Conservation (phyloP, 1,140 invertebrate species). For the Zophobas morio region DNA sequence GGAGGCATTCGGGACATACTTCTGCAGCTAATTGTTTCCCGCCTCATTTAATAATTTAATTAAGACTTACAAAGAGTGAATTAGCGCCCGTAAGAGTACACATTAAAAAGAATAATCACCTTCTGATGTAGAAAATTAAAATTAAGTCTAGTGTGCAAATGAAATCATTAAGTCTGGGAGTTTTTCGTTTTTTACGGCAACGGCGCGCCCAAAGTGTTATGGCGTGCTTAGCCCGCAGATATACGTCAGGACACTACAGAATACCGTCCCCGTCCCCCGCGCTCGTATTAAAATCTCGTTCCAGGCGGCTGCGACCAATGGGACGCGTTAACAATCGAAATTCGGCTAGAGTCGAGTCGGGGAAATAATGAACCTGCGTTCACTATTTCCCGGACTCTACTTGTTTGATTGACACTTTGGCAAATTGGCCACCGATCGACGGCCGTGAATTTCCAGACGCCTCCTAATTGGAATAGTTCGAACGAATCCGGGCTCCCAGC, state of each 20-base stretch:
- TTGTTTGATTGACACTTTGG: slow-evolving; percentile 19
- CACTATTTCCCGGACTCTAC: slow-evolving; percentile 17
- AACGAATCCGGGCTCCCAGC: slow-evolving; percentile 5
- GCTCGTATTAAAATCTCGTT: no score
- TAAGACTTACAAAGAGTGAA: slow-evolving; percentile 34
- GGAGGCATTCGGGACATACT: slow-evolving; percentile 17
- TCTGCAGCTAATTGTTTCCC: slow-evolving; percentile 37
- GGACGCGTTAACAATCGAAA: no score
- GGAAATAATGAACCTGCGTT: background rate
- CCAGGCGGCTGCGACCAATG: no score
- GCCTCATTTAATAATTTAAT: slow-evolving; percentile 45
- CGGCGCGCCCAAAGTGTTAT: slow-evolving; percentile 4
- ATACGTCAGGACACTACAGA: no score
- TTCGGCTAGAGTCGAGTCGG: no score
- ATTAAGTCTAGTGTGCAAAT: slow-evolving; percentile 47
- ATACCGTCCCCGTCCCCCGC: no score
- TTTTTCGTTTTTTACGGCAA: slow-evolving; percentile 24
- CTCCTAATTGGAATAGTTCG: slow-evolving; percentile 37
- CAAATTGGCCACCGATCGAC: slow-evolving; percentile 8
- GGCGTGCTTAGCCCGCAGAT: background rate
- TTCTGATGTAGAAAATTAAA: slow-evolving; percentile 46
- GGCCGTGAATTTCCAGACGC: no score
- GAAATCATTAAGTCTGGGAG: slow-evolving; percentile 31
- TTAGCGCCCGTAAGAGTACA: slow-evolving; percentile 27
- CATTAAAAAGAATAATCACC: slow-evolving; percentile 46